Percentiles rank a stretch among this genome's conserved stretches.
Conservation (phyloP, 2,888 invertebrate genomes). For the Isoperla grammatica region DNA sequence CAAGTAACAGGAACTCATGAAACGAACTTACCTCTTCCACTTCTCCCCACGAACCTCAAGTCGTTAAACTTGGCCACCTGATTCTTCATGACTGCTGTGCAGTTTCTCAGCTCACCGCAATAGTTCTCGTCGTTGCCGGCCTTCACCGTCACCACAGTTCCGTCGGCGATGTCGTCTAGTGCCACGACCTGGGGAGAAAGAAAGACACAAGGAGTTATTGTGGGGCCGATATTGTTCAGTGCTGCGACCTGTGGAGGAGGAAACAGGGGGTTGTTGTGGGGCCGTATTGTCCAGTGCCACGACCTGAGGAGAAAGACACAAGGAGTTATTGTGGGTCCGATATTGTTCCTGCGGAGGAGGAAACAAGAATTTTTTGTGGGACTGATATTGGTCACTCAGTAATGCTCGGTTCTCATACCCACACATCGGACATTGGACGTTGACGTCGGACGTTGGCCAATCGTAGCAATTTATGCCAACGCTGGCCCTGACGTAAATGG, state of each 20-base stretch:
- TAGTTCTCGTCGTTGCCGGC: conserved; percentile 98
- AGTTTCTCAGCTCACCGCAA: conserved; percentile 91
- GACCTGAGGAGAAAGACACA: conserved; percentile 52
- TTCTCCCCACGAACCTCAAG: conserved; percentile 93
- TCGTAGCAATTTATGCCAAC: too few relatives aligned
- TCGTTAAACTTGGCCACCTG: conserved; percentile 99
- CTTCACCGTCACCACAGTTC: conserved; percentile 86
- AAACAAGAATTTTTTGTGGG: too few relatives aligned
- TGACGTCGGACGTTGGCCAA: too few relatives aligned
- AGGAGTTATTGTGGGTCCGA: too few relatives aligned
- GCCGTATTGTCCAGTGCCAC: conserved; percentile 78
- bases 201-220: too few relatives aligned
- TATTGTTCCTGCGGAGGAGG: too few relatives aligned
- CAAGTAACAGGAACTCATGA: too few relatives aligned
- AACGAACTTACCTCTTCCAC: conserved; percentile 73
- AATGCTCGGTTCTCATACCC: too few relatives aligned
- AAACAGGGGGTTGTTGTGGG: too few relatives aligned
- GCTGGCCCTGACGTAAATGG: too few relatives aligned
- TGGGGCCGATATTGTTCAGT: conserved; percentile 40
- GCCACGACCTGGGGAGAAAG: conserved; percentile 81
- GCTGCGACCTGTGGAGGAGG: conserved; percentile 77
- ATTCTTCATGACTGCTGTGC: conserved; percentile 92
- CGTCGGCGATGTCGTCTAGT: conserved; percentile 88
- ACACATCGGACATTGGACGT: too few relatives aligned
- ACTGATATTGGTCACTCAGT: too few relatives aligned